These are phyloP conservation scores for Linurgus olivaceus DNA, from an alignment of 2,797 vertebrate species.

Conservation along the genomic window DNA sequence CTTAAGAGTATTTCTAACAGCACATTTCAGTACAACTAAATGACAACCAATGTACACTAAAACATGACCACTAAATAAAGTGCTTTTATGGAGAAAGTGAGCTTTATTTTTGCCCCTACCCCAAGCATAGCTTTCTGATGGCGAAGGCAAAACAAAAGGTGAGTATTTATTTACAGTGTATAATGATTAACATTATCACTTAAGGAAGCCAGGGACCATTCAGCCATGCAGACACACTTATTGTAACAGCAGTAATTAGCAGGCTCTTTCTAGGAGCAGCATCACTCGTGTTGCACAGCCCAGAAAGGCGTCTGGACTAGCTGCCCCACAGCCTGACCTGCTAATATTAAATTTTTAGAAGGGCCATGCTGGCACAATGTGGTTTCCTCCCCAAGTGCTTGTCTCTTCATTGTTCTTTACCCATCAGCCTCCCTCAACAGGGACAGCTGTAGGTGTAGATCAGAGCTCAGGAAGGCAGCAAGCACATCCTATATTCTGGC, in stretches of 20 bases:
- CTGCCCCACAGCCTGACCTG: not conserved
- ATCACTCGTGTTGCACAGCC: not conserved
- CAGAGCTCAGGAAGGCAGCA: not conserved
- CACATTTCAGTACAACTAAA: slow-evolving; percentile 60
- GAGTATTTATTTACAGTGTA: not conserved
- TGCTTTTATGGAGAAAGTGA: slow-evolving; percentile 69
- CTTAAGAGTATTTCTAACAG: slow-evolving; percentile 61
- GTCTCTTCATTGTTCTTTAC: not conserved
- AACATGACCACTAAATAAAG: slow-evolving; percentile 75
- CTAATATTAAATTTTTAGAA: not conserved
- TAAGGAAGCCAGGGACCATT: not conserved
- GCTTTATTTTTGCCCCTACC: slow-evolving; percentile 38
- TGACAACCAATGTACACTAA: slow-evolving; percentile 41
- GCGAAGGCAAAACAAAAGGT: not conserved
- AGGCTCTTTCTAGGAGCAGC: not conserved
- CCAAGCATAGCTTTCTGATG: not conserved
- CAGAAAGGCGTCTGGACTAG: not conserved
- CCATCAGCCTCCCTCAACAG: not conserved
- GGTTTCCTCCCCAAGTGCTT: not conserved
- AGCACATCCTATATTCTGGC: accelerated
- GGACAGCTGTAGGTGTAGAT: not conserved
- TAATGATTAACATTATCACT: not conserved
- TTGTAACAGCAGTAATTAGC: not conserved
- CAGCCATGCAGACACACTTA: slow-evolving; percentile 7
- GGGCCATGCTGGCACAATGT: not conserved